Evolutionary conservation across 2,888 invertebrate genomes (phyloP).

Genomic region (Hoplodrina blanda): DNA sequence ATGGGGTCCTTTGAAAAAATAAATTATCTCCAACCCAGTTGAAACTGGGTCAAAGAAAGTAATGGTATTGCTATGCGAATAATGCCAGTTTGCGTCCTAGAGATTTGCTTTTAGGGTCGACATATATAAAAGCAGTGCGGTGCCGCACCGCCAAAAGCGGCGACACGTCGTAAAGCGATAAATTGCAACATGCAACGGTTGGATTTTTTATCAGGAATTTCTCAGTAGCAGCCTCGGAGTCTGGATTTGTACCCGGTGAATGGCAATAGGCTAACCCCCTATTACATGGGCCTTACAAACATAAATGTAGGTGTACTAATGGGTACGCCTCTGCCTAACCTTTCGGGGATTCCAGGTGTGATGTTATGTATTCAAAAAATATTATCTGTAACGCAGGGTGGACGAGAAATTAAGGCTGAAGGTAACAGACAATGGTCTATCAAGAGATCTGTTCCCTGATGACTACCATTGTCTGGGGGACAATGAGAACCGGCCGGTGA

Average conservation of each 20-base stretch:
- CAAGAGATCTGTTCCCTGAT: slow-evolving; percentile 97
- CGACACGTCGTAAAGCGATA: no score
- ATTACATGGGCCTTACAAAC: no score
- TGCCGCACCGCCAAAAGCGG: no score
- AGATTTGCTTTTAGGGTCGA: background rate
- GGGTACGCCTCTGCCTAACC: no score
- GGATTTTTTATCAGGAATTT: no score
- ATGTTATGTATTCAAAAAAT: background rate
- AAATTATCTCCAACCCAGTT: slow-evolving; percentile 41
- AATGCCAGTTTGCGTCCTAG: slow-evolving; percentile 32
- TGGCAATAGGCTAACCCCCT: no score
- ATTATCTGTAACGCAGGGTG: slow-evolving; percentile 86
- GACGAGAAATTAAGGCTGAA: slow-evolving; percentile 95
- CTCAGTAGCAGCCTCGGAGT: no score
- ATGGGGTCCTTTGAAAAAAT: slow-evolving; percentile 52
- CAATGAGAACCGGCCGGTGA: slow-evolving; percentile 97
- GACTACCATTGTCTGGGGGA: slow-evolving; percentile 98
- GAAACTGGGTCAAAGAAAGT: slow-evolving; percentile 59
- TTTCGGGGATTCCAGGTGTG: no score
- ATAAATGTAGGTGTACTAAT: no score
- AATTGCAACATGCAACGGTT: no score
- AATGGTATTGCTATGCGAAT: slow-evolving; percentile 21
- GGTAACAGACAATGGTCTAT: slow-evolving; percentile 96
- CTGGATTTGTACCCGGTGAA: no score
- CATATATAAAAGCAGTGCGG: no score